These are phyloP conservation scores for Planiliza haematocheilus DNA, from an alignment of 2,113 vertebrate species.

Conservation along the genomic window DNA sequence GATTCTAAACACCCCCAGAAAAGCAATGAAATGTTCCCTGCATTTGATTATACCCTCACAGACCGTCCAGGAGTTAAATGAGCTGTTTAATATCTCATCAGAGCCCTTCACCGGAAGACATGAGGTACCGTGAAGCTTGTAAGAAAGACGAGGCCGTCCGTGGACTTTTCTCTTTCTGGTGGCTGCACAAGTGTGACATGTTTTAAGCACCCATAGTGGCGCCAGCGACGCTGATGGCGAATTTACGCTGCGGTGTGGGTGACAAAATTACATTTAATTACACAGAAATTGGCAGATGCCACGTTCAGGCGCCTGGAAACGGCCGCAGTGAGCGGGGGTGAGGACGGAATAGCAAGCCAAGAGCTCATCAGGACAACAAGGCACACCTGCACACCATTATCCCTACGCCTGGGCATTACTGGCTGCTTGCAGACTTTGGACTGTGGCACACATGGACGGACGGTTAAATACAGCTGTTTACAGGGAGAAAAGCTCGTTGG, in stretches of 20 bases:
- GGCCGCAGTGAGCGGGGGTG: conserved; percentile 38
- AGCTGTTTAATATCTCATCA: conserved; percentile 31
- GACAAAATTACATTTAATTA: conserved; percentile 60
- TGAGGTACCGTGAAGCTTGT: neutral
- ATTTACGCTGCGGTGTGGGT: conserved; percentile 49
- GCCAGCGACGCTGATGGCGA: conserved; percentile 16
- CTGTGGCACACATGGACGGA: neutral
- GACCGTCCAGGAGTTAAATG: conserved; percentile 30
- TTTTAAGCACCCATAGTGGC: neutral
- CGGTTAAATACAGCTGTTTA: conserved; percentile 28
- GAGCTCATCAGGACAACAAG: conserved; percentile 29
- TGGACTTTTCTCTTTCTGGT: conserved; percentile 1
- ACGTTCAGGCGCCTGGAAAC: conserved; percentile 20
- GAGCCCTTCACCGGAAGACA: neutral
- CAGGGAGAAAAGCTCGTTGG: neutral
- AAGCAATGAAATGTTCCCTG: conserved; percentile 33
- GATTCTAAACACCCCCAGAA: conserved; percentile 29
- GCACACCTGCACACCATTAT: conserved; percentile 51
- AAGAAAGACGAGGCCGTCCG: neutral
- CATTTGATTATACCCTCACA: conserved; percentile 37
- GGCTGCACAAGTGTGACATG: conserved; percentile 5
- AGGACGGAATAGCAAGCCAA: conserved; percentile 1
- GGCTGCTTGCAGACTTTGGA: neutral
- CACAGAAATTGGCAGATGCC: conserved; percentile 25
- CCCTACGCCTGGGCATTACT: neutral